Base-by-base conservation (phyloP, 2,797 vertebrate genomes). In the Hozukius guyotensis region DNA sequence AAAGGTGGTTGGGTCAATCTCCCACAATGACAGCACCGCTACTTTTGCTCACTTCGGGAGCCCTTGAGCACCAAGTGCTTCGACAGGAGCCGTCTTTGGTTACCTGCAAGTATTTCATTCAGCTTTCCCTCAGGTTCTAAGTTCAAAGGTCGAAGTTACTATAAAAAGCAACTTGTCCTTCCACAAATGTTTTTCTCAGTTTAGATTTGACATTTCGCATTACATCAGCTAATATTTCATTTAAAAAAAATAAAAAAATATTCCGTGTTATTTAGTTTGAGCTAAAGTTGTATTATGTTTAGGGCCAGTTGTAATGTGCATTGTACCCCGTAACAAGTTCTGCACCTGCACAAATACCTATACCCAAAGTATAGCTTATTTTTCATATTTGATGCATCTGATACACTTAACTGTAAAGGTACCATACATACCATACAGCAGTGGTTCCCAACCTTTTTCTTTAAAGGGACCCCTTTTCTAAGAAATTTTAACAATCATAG, bases 1-100 rank as follows among this genome's bases (percentile, higher is more conserved):
- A 83, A 87, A 87, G 63, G 72, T 77, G 72, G 57, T 67, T 53
- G 66, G 85, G 78, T 88, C 71, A 85, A 5, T 83, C 53, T 84
- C 59, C 32, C 69, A 52, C 72, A 76, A 24, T 77, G 81, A 77
- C 82, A 67, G 74, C 69, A 59, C 7, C 1, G 22, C 34, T 78
- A 24, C 34, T 36, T 80, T 77, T 67, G 18, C 81, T 73, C 52
- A 68, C 60, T 77, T 62, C 29, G 16, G 66, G 63, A 81, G 60
- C 72, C 72, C 80, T 62, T 46, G 71, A 85, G 82, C 49, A 67
- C 72, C 49, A 38, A 8, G 49, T 14, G 31, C 63, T 78, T 31
- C 27, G 72, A 84, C 56, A 34, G 24, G 55, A 90, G 25, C n/a
- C 49, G 18, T 66, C 34, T 80, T 22, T 18, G n/a, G 66, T 82